Base-by-base conservation (phyloP, 2,113 vertebrate genomes). In the Nothoprocta perdicaria region DNA sequence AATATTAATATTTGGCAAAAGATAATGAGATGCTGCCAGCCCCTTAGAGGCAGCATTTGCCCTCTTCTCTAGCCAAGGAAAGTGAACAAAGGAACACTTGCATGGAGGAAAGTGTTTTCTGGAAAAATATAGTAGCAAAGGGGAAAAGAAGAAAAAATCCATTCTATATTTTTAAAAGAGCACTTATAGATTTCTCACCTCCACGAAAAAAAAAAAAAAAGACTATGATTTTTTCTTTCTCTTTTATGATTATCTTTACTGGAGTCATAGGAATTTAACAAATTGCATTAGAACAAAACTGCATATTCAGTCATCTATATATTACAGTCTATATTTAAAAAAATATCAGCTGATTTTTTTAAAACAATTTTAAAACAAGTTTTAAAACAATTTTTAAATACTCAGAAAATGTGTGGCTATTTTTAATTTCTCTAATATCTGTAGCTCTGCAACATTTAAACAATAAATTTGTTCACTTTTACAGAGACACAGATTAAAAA, bases 1-100 rank as follows among this genome's bases (percentile, higher is more conserved):
- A 5, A 6, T 27, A 21, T 53, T 87, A 86, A n/a, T 61, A 89
- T 92, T 86, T 95, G 81, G 92, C 66, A 92, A 72, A 75, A n/a
- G 23, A 84, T 48, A 91, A 84, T 48, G n/a, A 85, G 66, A 72
- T 84, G 67, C 69, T 66, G 43, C 66, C 66, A 67, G 82, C 86
- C 52, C 18, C 26, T 93, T 58, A 1, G 11, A 92, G n/a, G 45
- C 12, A 86, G 23, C 16, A 33, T 57, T 72, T 84, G 18, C 48
- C 43, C 13, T 65, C 29, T 79, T 84, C 13, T 13, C 57, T 69
- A 48, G 13, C 14, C n/a, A 76, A 81, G 73, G 29, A 48, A 77
- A 84, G 23, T 18, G 40, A 66, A 55, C 8, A 72, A 80, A 83
- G 9, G 31, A 83, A 75, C 9, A 1, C 40, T 21, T 50, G n/a